Evolutionary conservation across 2,113 vertebrate genomes (phyloP).

Genomic region (Chlorodrepanis virens): DNA sequence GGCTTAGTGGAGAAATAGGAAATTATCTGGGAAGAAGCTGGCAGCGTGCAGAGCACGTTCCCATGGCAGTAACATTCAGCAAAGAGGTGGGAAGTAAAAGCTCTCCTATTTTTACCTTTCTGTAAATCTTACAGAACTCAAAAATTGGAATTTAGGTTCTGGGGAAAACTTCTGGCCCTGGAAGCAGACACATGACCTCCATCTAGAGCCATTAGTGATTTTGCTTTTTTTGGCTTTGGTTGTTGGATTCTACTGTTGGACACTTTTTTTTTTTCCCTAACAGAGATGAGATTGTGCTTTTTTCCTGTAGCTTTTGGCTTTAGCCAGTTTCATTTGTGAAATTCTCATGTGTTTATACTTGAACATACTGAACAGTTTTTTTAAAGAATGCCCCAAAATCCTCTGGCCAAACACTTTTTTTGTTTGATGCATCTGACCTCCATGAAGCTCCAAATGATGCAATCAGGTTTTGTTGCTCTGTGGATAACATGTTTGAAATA

Average conservation of each 20-base stretch:
- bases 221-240: background rate
- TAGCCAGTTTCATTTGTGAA: background rate
- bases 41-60: constrained; percentile 33
- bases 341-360: background rate
- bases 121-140: background rate
- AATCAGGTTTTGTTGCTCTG: background rate
- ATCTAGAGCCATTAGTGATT: background rate
- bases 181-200: background rate
- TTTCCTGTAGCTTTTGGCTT: background rate
- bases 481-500: background rate
- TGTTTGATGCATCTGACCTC: constrained; percentile 21
- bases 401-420: background rate
- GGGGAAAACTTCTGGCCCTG: background rate
- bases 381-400: background rate
- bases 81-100: constrained; percentile 50
- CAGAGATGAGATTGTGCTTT: background rate
- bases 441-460: background rate
- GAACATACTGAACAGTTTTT: background rate
- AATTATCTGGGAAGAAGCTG: constrained; percentile 40
- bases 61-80: constrained; percentile 54
- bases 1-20: constrained; percentile 46
- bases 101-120: constrained; percentile 55
- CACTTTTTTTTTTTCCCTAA: background rate
- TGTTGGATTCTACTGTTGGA: background rate
- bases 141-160: background rate